A percentile compares a stretch with the other conserved stretches of the same genome.
Evolutionary conservation across 35 echinoderm and acorn worm genomes (phyloP).

Genomic region (Stichopus chloronotus): DNA sequence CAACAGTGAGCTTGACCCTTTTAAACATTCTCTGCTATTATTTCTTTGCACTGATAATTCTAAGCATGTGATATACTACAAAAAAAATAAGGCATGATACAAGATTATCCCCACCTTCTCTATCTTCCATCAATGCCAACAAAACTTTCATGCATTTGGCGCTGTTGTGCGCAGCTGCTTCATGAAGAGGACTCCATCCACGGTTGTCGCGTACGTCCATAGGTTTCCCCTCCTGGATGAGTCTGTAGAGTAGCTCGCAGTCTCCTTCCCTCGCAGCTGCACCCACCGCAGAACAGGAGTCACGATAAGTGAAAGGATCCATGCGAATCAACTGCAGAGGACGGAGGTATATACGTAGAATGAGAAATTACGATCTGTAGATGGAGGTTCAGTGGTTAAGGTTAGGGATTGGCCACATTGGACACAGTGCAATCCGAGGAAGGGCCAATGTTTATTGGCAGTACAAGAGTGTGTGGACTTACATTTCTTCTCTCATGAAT

Average conservation of each 20-base stretch:
- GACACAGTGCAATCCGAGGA: too few species aligned
- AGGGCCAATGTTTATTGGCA: too few species aligned
- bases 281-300: constrained; percentile 73
- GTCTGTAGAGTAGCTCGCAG: constrained; percentile 28
- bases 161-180: constrained; percentile 80
- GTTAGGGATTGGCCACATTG: too few species aligned
- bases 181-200: constrained; percentile 93
- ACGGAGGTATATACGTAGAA: not conserved
- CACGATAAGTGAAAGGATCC: constrained; percentile 63
- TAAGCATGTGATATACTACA: too few species aligned
- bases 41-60: too few species aligned
- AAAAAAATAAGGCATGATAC: too few species aligned
- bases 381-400: too few species aligned
- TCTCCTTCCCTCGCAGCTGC: constrained; percentile 77
- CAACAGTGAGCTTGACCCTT: too few species aligned
- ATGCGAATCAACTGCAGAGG: not conserved
- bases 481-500: too few species aligned
- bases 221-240: constrained; percentile 66
- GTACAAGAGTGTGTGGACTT: too few species aligned
- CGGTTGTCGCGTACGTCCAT: constrained; percentile 81
- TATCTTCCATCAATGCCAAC: constrained; percentile 65
- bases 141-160: constrained; percentile 75
- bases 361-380: not conserved
- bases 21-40: too few species aligned
- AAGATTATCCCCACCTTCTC: constrained; percentile 30